Base-by-base conservation (phyloP, 2,888 invertebrate genomes). In the Lobophora halterata region DNA sequence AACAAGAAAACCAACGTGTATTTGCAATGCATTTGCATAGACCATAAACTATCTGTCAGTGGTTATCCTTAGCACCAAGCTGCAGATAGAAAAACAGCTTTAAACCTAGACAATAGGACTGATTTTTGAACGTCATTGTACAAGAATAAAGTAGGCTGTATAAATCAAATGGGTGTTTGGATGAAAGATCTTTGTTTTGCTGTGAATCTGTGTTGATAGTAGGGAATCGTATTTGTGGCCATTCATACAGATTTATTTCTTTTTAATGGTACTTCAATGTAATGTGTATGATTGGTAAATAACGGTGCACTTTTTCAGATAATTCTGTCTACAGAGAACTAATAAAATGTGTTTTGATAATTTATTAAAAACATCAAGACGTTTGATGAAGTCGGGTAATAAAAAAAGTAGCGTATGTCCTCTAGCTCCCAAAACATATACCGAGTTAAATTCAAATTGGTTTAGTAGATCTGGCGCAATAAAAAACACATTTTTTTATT, bases 11-110 rank as follows among this genome's bases (percentile, higher is more conserved):
- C 18, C 26, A 31, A 13, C 19, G 7, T 38, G 33, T 36, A 51
- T 63, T 59, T 58, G 53, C 55, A 54, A n/a, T 38, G 33, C 37
- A 51, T 63, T 59, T 58, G 53, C 55, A 54, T 60, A 54, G 26
- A 40, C 43, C 41, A 61, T 60, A 50, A 49, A 49, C 36, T 31
- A 50, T 23, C 44, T 55, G 53, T 55, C 53, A 56, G 38, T 28
- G 32, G 35, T 9, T 49, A 55, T 57, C 52, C 54, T 31, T 41
- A 27, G 13, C 19, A 40, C 23, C 21, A 36, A 27, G n/a, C 10
- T 23, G 11, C 2, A 9, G 7, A 7, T 4, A 13, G 6, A 9
- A 16, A 40, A 29, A 25, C 11, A 26, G 8, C 37, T 19, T 26
- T n/a, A 11, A 9, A 5, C 6, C 2, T 2, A 8, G 1, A 11